Percentiles rank a stretch among this genome's conserved stretches.
phyloP scores from a whole-genome alignment of 2,797 vertebrate species.

The Clarias laeviceps region DNA sequence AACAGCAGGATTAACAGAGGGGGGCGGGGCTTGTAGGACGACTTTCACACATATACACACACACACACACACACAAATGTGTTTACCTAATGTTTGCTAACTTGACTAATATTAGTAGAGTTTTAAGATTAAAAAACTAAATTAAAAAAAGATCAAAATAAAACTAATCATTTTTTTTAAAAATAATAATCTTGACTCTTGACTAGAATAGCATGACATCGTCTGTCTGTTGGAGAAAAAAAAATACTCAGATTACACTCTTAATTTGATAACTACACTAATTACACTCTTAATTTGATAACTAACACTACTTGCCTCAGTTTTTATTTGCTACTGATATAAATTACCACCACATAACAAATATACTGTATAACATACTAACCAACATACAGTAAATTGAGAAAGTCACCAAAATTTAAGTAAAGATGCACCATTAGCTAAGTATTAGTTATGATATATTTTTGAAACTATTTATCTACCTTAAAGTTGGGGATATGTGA shows the following conservation, averaged over 20 bases:
- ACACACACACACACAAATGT: too few species aligned
- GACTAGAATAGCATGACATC: neutral
- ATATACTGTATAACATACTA: neutral
- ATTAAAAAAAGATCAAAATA: neutral
- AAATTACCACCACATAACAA: neutral
- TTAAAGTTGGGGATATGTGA: neutral
- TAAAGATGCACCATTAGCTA: neutral
- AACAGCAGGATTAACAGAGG: too few species aligned
- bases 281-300: neutral
- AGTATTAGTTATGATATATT: too few species aligned
- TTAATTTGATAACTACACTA: neutral
- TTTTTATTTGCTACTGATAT: neutral
- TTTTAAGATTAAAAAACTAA: neutral
- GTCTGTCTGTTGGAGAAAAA: too few species aligned
- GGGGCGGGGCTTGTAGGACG: too few species aligned
- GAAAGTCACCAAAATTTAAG: neutral
- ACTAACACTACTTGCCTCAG: neutral
- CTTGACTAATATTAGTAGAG: neutral
- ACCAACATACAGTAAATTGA: neutral
- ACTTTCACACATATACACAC: too few species aligned
- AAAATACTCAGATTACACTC: too few species aligned
- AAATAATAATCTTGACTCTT: neutral
- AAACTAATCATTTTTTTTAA: neutral
- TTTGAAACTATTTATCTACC: neutral
- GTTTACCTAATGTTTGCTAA: neutral